Evolutionary conservation across 2,113 vertebrate genomes (phyloP), one percentile per base, ranked within the genome.

Genomic region (Tretioscincus oriximinensis): DNA sequence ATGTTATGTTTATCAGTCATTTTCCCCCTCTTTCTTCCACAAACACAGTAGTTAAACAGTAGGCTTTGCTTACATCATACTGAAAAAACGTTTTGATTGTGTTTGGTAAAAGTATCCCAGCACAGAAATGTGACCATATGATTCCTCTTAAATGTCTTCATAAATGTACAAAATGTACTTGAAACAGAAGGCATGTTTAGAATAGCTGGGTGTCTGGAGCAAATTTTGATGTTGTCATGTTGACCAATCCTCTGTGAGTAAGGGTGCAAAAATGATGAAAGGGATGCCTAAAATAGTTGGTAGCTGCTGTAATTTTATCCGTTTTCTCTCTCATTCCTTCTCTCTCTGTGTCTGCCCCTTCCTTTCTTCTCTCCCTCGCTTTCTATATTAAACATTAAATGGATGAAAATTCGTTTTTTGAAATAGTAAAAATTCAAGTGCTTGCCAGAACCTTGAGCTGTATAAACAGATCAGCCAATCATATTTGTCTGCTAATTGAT

Each of bases 1-100:
- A 88, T 41, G 91, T 92, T 91, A 86, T 87, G 69, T 81, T 67
- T 77, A 79, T 89, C 77, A 89, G 87, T 89, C 75, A 84, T 35
- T 75, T 89, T 86, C 88, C 81, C 88, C 78, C 78, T 90, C 75
- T 58, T 16, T 58, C 61, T 74, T 9, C 5, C 3, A 35, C 49
- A 29, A 75, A 4, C 78, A 81, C 82, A 81, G 83, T 85, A 87
- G 84, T 84, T 73, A 77, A 18, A 51, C 80, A 63, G 66, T 84
- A 87, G 69, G 80, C 88, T 92, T 92, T 60, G 78, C 47, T 58
- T 73, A 28, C 31, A 22, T 84, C 49, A 80, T 81, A 77, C 65
- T 87, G 72, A 26, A 77, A 73, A 86, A 58, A 83, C 66, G 76
- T 90, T 90, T 88, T 85, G 83, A 86, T 90, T 0, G 58, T 78